Percentiles rank a stretch among this genome's conserved stretches.
Evolutionary conservation across 2,113 vertebrate genomes (phyloP).

Genomic region (Eretmochelys imbricata): DNA sequence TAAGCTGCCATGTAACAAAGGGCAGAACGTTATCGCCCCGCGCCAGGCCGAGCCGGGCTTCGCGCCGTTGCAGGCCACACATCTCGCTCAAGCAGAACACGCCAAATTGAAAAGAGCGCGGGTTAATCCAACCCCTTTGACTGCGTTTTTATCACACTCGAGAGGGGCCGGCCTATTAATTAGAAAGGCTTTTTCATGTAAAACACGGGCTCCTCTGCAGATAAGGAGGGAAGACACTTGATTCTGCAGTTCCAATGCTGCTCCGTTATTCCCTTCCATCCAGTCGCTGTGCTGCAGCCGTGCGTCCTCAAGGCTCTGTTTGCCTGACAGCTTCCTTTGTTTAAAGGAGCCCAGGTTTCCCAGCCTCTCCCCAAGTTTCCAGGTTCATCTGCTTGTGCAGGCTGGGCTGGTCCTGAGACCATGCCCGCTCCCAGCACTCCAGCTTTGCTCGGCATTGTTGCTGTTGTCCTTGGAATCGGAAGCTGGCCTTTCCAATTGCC

Average conservation of each 20-base stretch:
- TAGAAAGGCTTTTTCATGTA: slow-evolving; percentile 78
- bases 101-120: slow-evolving; percentile 65
- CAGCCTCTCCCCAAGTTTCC: not conserved
- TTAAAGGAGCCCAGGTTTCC: not conserved
- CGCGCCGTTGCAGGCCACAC: slow-evolving; percentile 37
- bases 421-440: not conserved
- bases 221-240: slow-evolving; percentile 67
- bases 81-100: slow-evolving; percentile 66
- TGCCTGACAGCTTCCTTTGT: not conserved
- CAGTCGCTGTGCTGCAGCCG: not conserved
- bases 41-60: slow-evolving; percentile 11
- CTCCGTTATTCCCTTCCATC: slow-evolving; percentile 39
- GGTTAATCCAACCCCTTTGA: slow-evolving; percentile 76
- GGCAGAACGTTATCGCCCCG: slow-evolving; percentile 51
- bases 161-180: slow-evolving; percentile 75
- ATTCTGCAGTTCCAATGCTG: slow-evolving; percentile 32
- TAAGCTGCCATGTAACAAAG: not conserved
- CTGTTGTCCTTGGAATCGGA: not conserved
- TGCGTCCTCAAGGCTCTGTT: not conserved
- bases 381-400: not conserved
- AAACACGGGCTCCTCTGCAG: slow-evolving; percentile 71
- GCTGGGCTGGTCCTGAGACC: not conserved
- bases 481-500: not conserved
- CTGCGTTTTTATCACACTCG: slow-evolving; percentile 69
- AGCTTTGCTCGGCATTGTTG: not conserved